These are phyloP conservation scores for Parotia lawesii DNA, from an alignment of 2,113 vertebrate species.

Conservation along the genomic window DNA sequence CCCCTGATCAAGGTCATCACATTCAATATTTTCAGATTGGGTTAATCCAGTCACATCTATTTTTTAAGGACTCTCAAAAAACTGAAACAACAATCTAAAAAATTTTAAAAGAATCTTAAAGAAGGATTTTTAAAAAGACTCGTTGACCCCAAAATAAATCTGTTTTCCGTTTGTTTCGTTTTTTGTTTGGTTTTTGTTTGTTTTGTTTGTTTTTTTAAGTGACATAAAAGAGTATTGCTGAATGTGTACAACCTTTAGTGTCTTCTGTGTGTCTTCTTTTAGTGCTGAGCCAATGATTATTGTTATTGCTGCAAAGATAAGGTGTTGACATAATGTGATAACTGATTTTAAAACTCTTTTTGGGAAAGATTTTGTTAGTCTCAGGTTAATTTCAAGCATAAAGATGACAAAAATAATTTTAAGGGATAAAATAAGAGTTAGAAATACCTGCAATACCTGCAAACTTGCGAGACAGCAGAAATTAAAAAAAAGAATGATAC, in stretches of 20 bases:
- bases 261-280: background rate
- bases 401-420: background rate
- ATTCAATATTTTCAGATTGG: background rate
- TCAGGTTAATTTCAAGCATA: background rate
- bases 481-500: background rate
- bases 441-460: background rate
- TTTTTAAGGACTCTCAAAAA: background rate
- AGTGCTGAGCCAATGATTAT: background rate
- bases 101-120: no score
- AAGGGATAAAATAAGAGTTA: background rate
- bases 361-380: background rate
- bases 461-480: background rate
- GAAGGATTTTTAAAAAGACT: background rate
- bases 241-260: background rate
- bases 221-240: background rate
- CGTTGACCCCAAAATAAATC: fast-evolving
- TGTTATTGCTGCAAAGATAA: background rate
- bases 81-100: background rate
- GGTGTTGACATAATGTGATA: background rate
- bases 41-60: background rate
- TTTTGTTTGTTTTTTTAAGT: background rate
- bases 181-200: background rate
- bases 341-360: background rate
- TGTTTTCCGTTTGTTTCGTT: fast-evolving
- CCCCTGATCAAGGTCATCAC: background rate